Evolutionary conservation across 2,888 invertebrate genomes (phyloP).

Genomic region (Thysanoteuthis rhombus): DNA sequence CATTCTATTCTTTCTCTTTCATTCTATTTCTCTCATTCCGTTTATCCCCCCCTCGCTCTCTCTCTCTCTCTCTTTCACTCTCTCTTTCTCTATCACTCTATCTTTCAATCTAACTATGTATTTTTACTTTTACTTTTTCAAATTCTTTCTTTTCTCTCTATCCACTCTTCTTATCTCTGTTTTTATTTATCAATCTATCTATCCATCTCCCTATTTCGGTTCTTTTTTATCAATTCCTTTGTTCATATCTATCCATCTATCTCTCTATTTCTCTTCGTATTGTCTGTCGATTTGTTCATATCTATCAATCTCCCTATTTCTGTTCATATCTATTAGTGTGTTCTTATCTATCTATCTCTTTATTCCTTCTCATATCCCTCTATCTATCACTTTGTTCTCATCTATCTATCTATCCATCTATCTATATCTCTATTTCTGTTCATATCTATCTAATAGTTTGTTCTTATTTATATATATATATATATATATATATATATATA

Average conservation of each 20-base stretch:
- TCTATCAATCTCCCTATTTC: too few relatives aligned
- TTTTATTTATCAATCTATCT: background rate
- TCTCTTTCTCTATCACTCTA: background rate
- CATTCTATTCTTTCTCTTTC: background rate
- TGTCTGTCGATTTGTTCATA: background rate
- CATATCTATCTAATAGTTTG: too few relatives aligned
- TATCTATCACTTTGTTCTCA: too few relatives aligned
- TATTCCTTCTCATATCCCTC: too few relatives aligned
- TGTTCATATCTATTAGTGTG: too few relatives aligned
- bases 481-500: too few relatives aligned
- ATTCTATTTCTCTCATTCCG: slow-evolving; percentile 33
- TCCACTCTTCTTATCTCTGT: background rate
- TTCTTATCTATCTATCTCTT: too few relatives aligned
- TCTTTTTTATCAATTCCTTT: background rate
- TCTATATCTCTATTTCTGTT: too few relatives aligned
- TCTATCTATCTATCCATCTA: too few relatives aligned
- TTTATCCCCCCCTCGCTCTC: background rate
- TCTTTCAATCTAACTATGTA: background rate
- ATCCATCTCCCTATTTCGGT: background rate
- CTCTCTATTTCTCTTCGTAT: background rate
- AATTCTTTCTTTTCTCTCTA: background rate
- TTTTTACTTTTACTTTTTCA: background rate
- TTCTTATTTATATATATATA: too few relatives aligned
- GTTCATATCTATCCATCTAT: background rate
- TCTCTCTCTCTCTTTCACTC: background rate